phyloP scores from a whole-genome alignment of 1,140 invertebrate species.

The Tenebrio molitor region DNA sequence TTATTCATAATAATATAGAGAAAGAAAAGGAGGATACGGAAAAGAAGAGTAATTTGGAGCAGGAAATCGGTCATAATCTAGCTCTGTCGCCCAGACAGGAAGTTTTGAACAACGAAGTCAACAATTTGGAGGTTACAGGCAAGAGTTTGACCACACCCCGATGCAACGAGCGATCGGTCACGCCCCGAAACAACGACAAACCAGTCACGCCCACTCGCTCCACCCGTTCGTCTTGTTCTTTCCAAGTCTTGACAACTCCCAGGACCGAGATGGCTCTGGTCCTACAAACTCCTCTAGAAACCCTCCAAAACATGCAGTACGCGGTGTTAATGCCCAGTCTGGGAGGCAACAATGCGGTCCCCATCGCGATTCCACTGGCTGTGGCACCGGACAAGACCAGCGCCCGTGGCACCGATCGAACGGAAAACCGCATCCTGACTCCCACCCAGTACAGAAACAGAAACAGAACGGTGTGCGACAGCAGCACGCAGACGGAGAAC shows the following conservation, averaged over 20 bases:
- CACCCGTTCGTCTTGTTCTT: conserved; percentile 18
- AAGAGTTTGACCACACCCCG: conserved; percentile 8
- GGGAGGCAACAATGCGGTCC: conserved; percentile 48
- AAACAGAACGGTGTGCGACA: conserved; percentile 70
- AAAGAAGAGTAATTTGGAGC: conserved; percentile 23
- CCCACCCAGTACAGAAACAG: conserved; percentile 73
- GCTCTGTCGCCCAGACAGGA: conserved; percentile 31
- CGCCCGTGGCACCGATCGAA: conserved; percentile 53
- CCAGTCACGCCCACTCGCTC: not conserved
- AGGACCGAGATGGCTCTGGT: conserved; percentile 62
- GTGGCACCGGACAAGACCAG: conserved; percentile 48
- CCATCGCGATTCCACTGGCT: conserved; percentile 55
- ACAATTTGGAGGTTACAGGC: conserved; percentile 49
- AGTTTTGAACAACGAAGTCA: conserved; percentile 53
- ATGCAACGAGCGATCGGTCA: conserved; percentile 7
- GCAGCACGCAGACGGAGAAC: conserved; percentile 77
- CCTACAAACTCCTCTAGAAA: conserved; percentile 66
- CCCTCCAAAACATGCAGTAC: conserved; percentile 67
- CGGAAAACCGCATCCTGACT: conserved; percentile 72
- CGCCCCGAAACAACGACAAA: not conserved
- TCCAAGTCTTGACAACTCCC: conserved; percentile 30
- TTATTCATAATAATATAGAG: conserved; percentile 47
- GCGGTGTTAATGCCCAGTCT: conserved; percentile 71
- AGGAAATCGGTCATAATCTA: conserved; percentile 42
- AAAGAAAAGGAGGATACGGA: conserved; percentile 46